Conservation (phyloP, 2,113 vertebrate genomes). For the Etheostoma spectabile region DNA sequence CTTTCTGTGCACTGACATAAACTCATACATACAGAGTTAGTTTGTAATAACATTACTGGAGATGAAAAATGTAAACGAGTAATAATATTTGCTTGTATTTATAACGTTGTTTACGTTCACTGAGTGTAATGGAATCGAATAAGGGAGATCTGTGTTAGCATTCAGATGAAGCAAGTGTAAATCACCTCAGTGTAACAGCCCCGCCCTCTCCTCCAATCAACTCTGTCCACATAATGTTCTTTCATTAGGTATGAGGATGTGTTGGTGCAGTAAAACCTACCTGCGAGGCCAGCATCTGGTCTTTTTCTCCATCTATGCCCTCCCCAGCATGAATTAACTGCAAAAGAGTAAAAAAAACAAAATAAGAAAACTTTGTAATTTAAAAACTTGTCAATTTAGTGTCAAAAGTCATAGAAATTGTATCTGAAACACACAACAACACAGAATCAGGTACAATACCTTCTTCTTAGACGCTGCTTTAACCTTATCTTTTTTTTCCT, state of each 20-base stretch:
- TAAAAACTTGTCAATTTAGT: not conserved
- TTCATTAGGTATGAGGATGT: no score
- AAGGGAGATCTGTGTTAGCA: not conserved
- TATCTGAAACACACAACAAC: not conserved
- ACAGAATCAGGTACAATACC: constrained; percentile 43
- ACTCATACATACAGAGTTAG: not conserved
- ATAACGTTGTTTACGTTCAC: not conserved
- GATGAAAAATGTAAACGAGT: not conserved
- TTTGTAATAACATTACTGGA: not conserved
- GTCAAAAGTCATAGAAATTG: not conserved
- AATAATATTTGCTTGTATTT: not conserved
- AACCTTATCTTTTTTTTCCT: constrained; percentile 73
- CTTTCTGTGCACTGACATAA: constrained; percentile 27
- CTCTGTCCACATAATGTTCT: constrained; percentile 9
- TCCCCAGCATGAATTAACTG: constrained; percentile 66
- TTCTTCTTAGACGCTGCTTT: constrained; percentile 67
- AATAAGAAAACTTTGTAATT: not conserved
- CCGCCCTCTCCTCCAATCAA: not conserved
- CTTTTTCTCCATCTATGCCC: constrained; percentile 74
- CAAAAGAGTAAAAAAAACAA: constrained; percentile 42
- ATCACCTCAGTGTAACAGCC: constrained; percentile 22
- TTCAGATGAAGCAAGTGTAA: constrained; percentile 16
- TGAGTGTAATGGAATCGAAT: not conserved
- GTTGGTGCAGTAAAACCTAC: constrained; percentile 73
- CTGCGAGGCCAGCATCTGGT: constrained; percentile 81